phyloP scores from a whole-genome alignment of 2,888 invertebrate genomes.

The Asteroscopus sphinx region DNA sequence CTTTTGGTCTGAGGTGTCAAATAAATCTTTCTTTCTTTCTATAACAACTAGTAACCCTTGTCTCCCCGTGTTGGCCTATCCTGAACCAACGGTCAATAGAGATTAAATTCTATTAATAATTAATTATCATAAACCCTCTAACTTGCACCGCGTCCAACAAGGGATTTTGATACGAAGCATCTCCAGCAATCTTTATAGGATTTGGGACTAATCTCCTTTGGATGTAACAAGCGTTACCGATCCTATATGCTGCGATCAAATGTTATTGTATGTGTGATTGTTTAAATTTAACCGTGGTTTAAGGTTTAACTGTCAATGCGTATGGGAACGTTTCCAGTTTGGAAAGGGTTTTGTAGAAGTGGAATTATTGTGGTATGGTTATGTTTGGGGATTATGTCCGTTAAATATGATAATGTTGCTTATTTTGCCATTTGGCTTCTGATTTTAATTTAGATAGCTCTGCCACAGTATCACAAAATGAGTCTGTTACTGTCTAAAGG shows the following conservation, averaged over 20 bases:
- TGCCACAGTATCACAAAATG: too few species aligned
- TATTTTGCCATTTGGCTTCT: too few species aligned
- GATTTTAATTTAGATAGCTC: too few species aligned
- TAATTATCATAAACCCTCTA: slow-evolving; percentile 9
- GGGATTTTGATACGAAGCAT: slow-evolving; percentile 61
- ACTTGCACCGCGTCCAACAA: slow-evolving; percentile 48
- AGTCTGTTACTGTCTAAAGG: too few species aligned
- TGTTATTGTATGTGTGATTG: slow-evolving; percentile 39
- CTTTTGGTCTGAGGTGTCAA: too few species aligned
- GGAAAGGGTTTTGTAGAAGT: background rate
- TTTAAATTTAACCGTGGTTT: slow-evolving; percentile 19
- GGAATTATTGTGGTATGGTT: background rate
- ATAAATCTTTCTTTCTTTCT: too few species aligned
- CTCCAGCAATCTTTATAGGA: slow-evolving; percentile 67
- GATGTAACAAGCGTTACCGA: slow-evolving; percentile 56
- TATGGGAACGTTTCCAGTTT: background rate
- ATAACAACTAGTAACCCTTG: too few species aligned
- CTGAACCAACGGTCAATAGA: too few species aligned
- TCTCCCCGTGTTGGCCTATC: too few species aligned
- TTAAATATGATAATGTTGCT: background rate
- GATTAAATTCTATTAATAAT: too few species aligned
- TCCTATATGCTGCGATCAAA: slow-evolving; percentile 26
- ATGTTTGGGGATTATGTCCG: background rate
- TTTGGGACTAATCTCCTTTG: slow-evolving; percentile 62
- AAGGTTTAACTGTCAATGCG: background rate